phyloP scores from a whole-genome alignment of 2,113 vertebrate genomes.

The Setophaga petechia region DNA sequence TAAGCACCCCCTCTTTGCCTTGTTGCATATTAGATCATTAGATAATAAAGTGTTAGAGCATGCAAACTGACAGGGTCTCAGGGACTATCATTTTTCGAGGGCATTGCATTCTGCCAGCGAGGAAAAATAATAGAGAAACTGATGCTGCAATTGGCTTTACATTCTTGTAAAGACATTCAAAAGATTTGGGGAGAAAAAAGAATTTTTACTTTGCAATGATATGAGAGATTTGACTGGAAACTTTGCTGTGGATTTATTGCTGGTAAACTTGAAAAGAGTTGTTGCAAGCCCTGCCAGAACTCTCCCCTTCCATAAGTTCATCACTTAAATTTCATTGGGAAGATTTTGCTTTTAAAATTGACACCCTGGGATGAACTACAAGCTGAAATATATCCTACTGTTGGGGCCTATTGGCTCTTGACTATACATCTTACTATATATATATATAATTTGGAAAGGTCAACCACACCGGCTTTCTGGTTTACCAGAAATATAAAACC shows the following conservation, averaged over 20 bases:
- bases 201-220: background rate
- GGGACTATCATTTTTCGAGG: conserved; percentile 70
- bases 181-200: background rate
- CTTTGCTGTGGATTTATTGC: background rate
- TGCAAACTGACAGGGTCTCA: conserved; percentile 76
- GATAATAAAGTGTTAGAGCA: conserved; percentile 84
- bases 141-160: conserved; percentile 68
- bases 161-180: conserved; percentile 53
- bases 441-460: conserved; percentile 39
- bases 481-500: conserved; percentile 63
- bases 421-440: background rate
- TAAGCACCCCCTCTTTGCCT: conserved; percentile 79
- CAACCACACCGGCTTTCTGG: conserved; percentile 21
- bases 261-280: background rate
- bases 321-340: conserved; percentile 19
- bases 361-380: conserved; percentile 1
- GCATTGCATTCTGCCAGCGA: conserved; percentile 60
- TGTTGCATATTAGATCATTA: conserved; percentile 87
- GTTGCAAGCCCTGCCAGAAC: background rate
- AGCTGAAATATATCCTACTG: background rate
- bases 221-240: background rate
- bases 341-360: conserved; percentile 31
- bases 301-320: background rate
- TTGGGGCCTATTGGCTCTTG: background rate
- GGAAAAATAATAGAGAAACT: conserved; percentile 67